Percentiles rank a stretch among this genome's conserved stretches.
phyloP scores from a whole-genome alignment of 2,888 invertebrate species.

The Vesta saturnalis region DNA sequence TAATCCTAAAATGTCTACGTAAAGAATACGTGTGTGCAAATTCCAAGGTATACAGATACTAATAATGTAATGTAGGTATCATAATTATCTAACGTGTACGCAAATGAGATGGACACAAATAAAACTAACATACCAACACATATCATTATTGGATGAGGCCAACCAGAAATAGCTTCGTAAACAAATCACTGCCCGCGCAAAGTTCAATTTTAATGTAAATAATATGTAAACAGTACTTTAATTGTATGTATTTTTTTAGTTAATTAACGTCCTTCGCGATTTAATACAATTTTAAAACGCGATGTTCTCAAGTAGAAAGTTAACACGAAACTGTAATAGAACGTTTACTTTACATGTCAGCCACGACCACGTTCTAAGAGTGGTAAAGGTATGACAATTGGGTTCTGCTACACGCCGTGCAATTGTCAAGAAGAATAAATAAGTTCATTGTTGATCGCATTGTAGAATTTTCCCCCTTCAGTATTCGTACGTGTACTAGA shows the following conservation, averaged over 20 bases:
- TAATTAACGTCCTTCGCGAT: constrained; percentile 25
- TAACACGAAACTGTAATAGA: constrained; percentile 32
- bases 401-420: constrained; percentile 24
- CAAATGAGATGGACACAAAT: constrained; percentile 43
- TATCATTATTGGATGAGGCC: constrained; percentile 42
- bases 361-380: constrained; percentile 11
- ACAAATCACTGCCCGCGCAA: constrained; percentile 39
- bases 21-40: not conserved
- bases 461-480: constrained; percentile 12
- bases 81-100: constrained; percentile 39
- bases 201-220: constrained; percentile 35
- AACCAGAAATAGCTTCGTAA: constrained; percentile 38
- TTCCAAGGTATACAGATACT: constrained; percentile 17
- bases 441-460: constrained; percentile 23
- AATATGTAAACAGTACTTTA: constrained; percentile 17
- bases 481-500: constrained; percentile 14
- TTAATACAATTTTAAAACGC: constrained; percentile 18
- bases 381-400: constrained; percentile 28
- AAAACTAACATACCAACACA: constrained; percentile 47
- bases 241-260: constrained; percentile 14
- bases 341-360: constrained; percentile 29
- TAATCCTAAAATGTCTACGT: not conserved
- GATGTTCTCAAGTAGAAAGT: constrained; percentile 38
- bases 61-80: constrained; percentile 23
- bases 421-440: constrained; percentile 20